Percentiles rank a stretch among this genome's conserved stretches.
These are phyloP conservation scores for Lagorchestes hirsutus DNA, from an alignment of 2,797 vertebrate species.

Conservation along the genomic window DNA sequence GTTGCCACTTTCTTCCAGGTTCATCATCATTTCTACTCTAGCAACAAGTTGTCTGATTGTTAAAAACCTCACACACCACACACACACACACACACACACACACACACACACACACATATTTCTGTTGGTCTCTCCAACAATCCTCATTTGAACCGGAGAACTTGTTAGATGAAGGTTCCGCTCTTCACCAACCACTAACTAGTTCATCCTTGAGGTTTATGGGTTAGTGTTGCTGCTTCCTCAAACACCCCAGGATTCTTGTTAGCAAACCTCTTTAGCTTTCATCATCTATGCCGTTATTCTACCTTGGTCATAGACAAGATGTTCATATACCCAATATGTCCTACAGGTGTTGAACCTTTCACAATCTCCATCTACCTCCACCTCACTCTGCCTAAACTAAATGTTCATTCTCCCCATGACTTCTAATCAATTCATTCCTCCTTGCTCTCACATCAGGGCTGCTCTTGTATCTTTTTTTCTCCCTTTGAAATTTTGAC, in stretches of 20 bases:
- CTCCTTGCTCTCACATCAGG: neutral
- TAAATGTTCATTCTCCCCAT: neutral
- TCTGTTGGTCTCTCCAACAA: neutral
- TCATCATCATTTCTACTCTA: neutral
- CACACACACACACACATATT: no score
- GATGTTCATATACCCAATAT: neutral
- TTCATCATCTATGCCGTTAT: neutral
- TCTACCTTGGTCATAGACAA: neutral
- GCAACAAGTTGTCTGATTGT: neutral
- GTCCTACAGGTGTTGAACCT: neutral
- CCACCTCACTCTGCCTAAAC: neutral
- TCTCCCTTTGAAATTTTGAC: neutral
- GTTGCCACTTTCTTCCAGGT: neutral
- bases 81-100: no score
- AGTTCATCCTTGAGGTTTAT: neutral
- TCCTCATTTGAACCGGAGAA: neutral
- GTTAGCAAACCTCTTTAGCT: neutral
- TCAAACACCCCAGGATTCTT: neutral
- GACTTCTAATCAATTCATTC: neutral
- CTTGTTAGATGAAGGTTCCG: neutral
- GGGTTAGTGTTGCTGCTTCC: neutral
- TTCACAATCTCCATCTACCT: neutral
- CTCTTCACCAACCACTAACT: neutral
- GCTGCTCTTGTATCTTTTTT: neutral
- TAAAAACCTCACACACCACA: no score